Percentiles rank a stretch among this genome's conserved stretches.
phyloP scores from a whole-genome alignment of 2,888 invertebrate genomes.

The Linyphia triangularis region DNA sequence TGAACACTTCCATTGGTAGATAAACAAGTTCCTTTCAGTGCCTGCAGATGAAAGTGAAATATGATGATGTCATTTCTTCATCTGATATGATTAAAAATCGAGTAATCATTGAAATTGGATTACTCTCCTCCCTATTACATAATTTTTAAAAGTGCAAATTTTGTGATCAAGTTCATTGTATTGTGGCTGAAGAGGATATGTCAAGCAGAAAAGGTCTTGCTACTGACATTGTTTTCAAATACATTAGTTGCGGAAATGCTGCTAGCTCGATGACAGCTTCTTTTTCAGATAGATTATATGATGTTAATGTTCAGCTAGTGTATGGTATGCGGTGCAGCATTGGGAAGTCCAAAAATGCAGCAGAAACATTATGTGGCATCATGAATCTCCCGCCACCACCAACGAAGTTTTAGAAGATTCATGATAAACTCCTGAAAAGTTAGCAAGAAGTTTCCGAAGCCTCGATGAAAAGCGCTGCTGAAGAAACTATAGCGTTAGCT shows the following conservation, averaged over 20 bases:
- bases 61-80: no score
- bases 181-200: no score
- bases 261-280: not conserved
- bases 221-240: not conserved
- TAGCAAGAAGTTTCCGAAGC: not conserved
- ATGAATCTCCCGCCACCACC: conserved; percentile 14
- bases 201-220: not conserved
- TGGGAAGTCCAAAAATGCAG: not conserved
- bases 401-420: not conserved
- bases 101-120: no score
- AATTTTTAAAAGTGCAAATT: no score
- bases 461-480: not conserved
- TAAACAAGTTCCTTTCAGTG: no score
- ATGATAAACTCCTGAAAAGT: not conserved
- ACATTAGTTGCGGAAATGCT: not conserved
- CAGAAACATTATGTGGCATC: not conserved
- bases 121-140: no score
- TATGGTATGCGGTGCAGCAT: conserved; percentile 12
- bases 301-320: not conserved
- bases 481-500: not conserved
- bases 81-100: no score
- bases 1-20: no score
- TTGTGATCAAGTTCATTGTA: no score
- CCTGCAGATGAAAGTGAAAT: no score
- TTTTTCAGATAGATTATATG: not conserved